These are phyloP conservation scores for Perca fluviatilis DNA, from an alignment of 2,113 vertebrate genomes.

Conservation along the genomic window DNA sequence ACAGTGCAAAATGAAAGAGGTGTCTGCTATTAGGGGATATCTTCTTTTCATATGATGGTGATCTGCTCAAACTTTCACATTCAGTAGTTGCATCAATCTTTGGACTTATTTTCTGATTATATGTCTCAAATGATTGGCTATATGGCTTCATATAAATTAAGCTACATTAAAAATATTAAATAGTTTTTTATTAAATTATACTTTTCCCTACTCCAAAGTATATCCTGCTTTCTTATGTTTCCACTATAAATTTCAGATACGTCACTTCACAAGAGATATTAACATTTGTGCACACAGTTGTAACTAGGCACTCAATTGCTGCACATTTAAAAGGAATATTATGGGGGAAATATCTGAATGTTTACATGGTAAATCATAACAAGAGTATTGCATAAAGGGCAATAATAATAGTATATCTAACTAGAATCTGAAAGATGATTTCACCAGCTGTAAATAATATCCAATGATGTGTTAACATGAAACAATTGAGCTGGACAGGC, in stretches of 20 bases:
- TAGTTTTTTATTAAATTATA: slow-evolving; percentile 42
- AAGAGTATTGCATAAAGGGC: slow-evolving; percentile 68
- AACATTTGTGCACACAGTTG: slow-evolving; percentile 52
- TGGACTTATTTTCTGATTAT: slow-evolving; percentile 57
- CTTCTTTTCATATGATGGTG: slow-evolving; percentile 21
- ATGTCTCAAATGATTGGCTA: slow-evolving; percentile 66
- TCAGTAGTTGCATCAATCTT: slow-evolving; percentile 70
- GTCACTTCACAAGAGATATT: slow-evolving; percentile 34
- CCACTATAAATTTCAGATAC: slow-evolving; percentile 18
- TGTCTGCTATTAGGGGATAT: not conserved
- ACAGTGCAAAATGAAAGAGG: slow-evolving; percentile 30
- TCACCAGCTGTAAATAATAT: slow-evolving; percentile 21
- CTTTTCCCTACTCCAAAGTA: slow-evolving; percentile 30
- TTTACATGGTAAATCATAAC: slow-evolving; percentile 82
- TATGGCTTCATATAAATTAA: slow-evolving; percentile 71
- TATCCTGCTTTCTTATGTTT: slow-evolving; percentile 11
- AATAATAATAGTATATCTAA: slow-evolving; percentile 62
- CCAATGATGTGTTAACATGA: not conserved
- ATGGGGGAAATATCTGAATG: slow-evolving; percentile 39
- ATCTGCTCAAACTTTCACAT: slow-evolving; percentile 63
- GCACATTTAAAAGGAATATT: slow-evolving; percentile 12
- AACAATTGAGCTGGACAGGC: not conserved
- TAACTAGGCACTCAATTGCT: slow-evolving; percentile 58
- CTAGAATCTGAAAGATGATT: slow-evolving; percentile 25
- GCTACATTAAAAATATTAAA: slow-evolving; percentile 56